These are phyloP conservation scores for Rhinoderma darwinii DNA, from an alignment of 2,113 vertebrate species.

Conservation along the genomic window DNA sequence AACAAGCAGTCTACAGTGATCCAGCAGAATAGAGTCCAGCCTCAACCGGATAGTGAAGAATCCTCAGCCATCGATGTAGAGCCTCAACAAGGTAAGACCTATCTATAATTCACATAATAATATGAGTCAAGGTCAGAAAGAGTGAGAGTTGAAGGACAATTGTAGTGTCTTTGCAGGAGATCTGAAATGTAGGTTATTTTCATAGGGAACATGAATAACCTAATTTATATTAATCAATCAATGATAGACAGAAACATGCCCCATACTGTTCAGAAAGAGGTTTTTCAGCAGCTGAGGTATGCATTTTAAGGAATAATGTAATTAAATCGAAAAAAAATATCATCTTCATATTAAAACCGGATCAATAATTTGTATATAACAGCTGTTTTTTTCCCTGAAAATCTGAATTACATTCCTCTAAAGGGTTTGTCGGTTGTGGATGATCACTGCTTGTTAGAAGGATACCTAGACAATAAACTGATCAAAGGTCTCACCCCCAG, in stretches of 20 bases:
- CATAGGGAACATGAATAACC: background rate
- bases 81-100: slow-evolving; percentile 71
- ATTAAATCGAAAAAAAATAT: background rate
- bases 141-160: background rate
- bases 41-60: slow-evolving; percentile 76
- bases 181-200: background rate
- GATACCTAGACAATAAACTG: too few relatives aligned
- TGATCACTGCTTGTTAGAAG: too few relatives aligned
- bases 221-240: too few relatives aligned
- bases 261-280: background rate
- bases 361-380: too few relatives aligned
- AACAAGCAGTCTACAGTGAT: slow-evolving; percentile 87
- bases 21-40: slow-evolving; percentile 70
- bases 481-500: too few relatives aligned
- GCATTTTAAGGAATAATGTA: background rate
- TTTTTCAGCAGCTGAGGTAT: background rate
- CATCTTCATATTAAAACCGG: background rate
- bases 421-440: too few relatives aligned
- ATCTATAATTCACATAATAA: background rate
- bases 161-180: background rate
- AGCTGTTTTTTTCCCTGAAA: too few relatives aligned
- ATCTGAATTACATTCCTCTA: too few relatives aligned
- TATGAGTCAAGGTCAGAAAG: slow-evolving; percentile 5
- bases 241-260: too few relatives aligned
- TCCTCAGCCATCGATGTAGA: slow-evolving; percentile 66